Evolutionary conservation across 2,888 invertebrate species (phyloP).

Genomic region (Carpatolechia fugitivella): DNA sequence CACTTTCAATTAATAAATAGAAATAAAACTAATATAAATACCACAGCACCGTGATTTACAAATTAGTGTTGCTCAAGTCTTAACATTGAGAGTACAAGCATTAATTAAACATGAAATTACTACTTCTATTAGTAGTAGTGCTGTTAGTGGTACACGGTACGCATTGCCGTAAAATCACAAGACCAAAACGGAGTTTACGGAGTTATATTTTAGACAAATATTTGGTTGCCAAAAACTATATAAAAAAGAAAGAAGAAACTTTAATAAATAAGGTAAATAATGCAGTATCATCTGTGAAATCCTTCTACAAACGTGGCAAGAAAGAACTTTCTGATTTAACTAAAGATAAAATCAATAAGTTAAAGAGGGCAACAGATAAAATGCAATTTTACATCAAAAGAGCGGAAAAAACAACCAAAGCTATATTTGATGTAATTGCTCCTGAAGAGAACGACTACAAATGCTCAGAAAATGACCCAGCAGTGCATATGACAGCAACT

Average conservation of each 20-base stretch:
- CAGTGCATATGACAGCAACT: slow-evolving; percentile 59
- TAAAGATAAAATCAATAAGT: background rate
- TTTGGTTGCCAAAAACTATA: background rate
- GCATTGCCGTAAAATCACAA: background rate
- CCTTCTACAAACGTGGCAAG: background rate
- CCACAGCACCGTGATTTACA: no score
- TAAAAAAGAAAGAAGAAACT: background rate
- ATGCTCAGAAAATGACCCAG: slow-evolving; percentile 52
- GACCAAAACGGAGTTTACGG: background rate
- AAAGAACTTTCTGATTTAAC: background rate
- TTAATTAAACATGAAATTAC: background rate
- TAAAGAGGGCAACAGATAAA: slow-evolving; percentile 39
- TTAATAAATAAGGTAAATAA: background rate
- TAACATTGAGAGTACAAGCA: no score
- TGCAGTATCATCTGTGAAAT: background rate
- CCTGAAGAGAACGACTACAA: slow-evolving; percentile 38
- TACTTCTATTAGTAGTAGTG: background rate
- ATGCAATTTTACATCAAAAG: slow-evolving; percentile 45
- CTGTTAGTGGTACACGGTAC: background rate
- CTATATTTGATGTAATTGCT: slow-evolving; percentile 53
- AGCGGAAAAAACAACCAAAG: slow-evolving; percentile 38
- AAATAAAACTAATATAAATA: no score
- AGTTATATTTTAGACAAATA: background rate
- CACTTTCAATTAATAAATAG: no score
- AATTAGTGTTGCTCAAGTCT: no score